Conservation (phyloP, 2,888 invertebrate species). For the Anagyrus pseudococci region DNA sequence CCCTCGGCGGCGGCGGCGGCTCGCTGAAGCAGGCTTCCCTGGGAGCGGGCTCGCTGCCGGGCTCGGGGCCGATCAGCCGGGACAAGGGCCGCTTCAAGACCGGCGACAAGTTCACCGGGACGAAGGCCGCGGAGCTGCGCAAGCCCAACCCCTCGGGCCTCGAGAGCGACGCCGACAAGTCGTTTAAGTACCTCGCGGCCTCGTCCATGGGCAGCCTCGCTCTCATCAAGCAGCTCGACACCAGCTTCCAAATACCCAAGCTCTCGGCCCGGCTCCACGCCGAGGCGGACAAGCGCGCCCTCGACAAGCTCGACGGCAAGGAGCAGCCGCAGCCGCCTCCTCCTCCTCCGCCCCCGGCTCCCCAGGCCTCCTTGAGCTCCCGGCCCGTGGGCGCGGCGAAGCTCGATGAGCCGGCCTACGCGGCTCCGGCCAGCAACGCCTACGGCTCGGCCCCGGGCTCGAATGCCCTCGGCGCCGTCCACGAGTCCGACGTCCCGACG, state of each 20-base stretch:
- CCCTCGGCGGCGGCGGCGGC: slow-evolving; percentile 65
- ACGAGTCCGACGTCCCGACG: slow-evolving; percentile 54
- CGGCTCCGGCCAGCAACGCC: neutral
- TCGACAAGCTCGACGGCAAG: slow-evolving; percentile 37
- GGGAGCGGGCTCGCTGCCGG: slow-evolving; percentile 67
- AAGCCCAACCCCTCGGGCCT: too few species aligned
- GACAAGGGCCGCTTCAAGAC: slow-evolving; percentile 70
- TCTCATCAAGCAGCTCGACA: slow-evolving; percentile 78
- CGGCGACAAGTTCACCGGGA: slow-evolving; percentile 66
- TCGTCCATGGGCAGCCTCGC: slow-evolving; percentile 53
- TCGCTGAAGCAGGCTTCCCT: slow-evolving; percentile 67
- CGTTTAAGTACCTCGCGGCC: too few species aligned
- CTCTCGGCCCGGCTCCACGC: slow-evolving; percentile 67
- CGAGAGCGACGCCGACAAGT: too few species aligned
- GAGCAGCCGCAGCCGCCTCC: neutral
- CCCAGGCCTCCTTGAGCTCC: too few species aligned
- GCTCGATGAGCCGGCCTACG: slow-evolving; percentile 29
- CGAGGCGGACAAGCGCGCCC: slow-evolving; percentile 50
- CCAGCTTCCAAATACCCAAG: slow-evolving; percentile 89
- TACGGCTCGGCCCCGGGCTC: slow-evolving; percentile 15
- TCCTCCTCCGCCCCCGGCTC: too few species aligned
- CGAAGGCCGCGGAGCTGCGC: too few species aligned
- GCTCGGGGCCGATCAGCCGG: slow-evolving; percentile 59
- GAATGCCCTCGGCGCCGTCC: slow-evolving; percentile 41
- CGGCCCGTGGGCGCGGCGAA: too few species aligned